Conservation (phyloP, 2,888 invertebrate species). For the Habroteleia sp. region DNA sequence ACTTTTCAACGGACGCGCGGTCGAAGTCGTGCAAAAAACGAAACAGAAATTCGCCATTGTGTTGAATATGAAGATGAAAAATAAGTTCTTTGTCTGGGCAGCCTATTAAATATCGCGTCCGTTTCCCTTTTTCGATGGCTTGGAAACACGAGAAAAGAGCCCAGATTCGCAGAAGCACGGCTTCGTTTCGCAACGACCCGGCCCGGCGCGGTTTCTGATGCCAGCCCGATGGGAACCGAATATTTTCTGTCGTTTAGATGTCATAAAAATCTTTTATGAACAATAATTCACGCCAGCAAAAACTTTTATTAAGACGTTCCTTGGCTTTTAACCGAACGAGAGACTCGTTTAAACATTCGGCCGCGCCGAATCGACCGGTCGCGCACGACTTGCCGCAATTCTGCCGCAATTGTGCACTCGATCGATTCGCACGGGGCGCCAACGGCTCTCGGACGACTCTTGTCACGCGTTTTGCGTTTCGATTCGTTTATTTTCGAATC, state of each 20-base stretch:
- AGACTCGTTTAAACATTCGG: conserved; percentile 17
- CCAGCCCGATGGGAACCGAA: conserved; percentile 45
- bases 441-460: too few relatives aligned
- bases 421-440: too few relatives aligned
- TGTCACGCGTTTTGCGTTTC: too few relatives aligned
- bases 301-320: conserved; percentile 47
- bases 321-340: conserved; percentile 10
- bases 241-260: conserved; percentile 44
- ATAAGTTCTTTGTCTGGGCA: conserved; percentile 62
- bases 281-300: conserved; percentile 47
- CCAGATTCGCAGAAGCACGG: conserved; percentile 61
- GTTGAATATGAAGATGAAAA: conserved; percentile 44
- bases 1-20: too few relatives aligned
- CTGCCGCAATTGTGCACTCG: conserved; percentile 1
- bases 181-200: conserved; percentile 56
- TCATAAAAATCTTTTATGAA: conserved; percentile 51
- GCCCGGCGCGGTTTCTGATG: conserved; percentile 38
- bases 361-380: neutral
- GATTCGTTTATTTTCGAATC: too few relatives aligned
- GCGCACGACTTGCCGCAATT: neutral
- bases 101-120: conserved; percentile 70
- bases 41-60: conserved; percentile 35
- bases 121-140: conserved; percentile 62
- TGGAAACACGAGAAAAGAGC: conserved; percentile 62
- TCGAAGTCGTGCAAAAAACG: too few relatives aligned